A percentile compares a stretch with the other conserved stretches of the same genome.
Evolutionary conservation across 2,797 vertebrate species (phyloP).

Genomic region (Gallinago nigripennis): DNA sequence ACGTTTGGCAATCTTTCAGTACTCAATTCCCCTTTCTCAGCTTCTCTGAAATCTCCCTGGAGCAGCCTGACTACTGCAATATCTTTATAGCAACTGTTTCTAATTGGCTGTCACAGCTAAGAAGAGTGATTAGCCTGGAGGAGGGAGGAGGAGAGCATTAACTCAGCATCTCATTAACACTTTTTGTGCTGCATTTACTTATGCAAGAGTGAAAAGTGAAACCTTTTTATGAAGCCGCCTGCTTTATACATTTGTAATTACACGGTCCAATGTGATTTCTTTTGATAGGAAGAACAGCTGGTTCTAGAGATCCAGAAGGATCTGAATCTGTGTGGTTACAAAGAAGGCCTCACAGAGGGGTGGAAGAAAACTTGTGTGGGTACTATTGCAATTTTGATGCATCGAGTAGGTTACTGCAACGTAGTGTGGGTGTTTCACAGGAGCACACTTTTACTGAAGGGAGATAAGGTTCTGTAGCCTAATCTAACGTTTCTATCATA

Average conservation of each 20-base stretch:
- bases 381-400: neutral
- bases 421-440: neutral
- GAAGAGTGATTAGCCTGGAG: neutral
- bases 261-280: neutral
- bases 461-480: neutral
- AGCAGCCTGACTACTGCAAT: neutral
- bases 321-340: neutral
- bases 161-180: neutral
- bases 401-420: neutral
- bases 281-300: neutral
- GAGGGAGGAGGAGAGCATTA: neutral
- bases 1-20: neutral
- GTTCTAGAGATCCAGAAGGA: neutral
- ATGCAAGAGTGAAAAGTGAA: neutral
- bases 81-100: neutral
- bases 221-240: neutral
- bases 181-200: neutral
- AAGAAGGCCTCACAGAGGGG: neutral
- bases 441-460: neutral
- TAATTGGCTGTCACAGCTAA: neutral
- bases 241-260: neutral
- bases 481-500: neutral
- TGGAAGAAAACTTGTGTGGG: neutral
- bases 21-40: neutral
- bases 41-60: neutral